phyloP scores from a whole-genome alignment of 1,140 invertebrate genomes.

The Bombus superbus region DNA sequence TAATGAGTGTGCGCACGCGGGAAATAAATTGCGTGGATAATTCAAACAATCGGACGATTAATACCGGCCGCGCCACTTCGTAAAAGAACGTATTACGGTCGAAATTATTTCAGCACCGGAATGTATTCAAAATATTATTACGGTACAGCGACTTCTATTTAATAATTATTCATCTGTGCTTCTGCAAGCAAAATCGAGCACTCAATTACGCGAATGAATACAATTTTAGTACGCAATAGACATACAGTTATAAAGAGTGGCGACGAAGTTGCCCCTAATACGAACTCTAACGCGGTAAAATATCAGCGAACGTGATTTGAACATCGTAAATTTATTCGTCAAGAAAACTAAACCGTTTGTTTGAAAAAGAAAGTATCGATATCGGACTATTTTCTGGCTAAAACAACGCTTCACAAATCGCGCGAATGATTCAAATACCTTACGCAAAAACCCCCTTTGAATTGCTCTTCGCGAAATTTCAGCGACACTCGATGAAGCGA shows the following conservation, averaged over 20 bases:
- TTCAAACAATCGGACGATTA: constrained; percentile 59
- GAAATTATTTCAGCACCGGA: constrained; percentile 49
- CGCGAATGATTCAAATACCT: constrained; percentile 11
- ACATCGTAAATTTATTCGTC: neutral
- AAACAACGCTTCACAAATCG: neutral
- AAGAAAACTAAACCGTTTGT: neutral
- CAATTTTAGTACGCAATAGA: neutral
- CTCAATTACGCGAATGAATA: neutral
- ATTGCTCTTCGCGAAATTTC: constrained; percentile 34
- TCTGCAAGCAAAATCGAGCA: neutral
- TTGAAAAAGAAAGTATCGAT: neutral
- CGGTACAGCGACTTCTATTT: constrained; percentile 43
- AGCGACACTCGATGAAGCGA: constrained; percentile 44
- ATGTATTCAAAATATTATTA: constrained; percentile 54
- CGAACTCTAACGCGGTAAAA: too few species aligned
- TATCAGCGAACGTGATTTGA: neutral
- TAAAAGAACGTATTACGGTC: constrained; percentile 58
- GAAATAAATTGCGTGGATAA: constrained; percentile 57
- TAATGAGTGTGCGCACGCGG: constrained; percentile 4
- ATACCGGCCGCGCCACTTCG: constrained; percentile 25
- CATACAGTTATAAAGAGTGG: neutral
- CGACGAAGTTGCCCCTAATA: neutral
- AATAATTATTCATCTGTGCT: constrained; percentile 48
- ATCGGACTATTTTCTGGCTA: neutral
- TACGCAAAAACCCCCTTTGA: constrained; percentile 1